Evolutionary conservation across 2,113 vertebrate genomes (phyloP).

Genomic region (Pelmatolapia mariae): DNA sequence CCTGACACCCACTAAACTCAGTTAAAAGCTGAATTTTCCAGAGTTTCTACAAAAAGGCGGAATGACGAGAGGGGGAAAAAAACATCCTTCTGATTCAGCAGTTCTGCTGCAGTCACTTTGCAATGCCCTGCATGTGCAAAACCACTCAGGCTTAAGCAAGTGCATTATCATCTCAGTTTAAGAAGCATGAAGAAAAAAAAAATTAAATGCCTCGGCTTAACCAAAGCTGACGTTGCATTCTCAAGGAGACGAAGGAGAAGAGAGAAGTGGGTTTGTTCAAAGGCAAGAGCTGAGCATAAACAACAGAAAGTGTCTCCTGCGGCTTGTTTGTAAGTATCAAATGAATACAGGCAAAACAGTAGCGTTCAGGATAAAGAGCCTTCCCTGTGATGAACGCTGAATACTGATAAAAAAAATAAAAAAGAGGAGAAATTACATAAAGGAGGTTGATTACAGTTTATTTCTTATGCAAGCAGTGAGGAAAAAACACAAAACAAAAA

Average conservation of each 20-base stretch:
- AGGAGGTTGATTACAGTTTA: neutral
- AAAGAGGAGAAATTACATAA: neutral
- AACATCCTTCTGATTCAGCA: neutral
- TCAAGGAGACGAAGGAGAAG: neutral
- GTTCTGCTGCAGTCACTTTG: neutral
- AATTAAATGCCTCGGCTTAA: neutral
- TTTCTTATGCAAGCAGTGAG: neutral
- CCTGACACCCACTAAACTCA: neutral
- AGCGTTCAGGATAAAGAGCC: neutral
- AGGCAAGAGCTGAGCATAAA: neutral
- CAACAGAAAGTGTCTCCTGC: neutral
- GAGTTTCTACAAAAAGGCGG: neutral
- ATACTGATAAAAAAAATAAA: neutral
- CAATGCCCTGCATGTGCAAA: neutral
- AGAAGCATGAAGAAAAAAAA: neutral
- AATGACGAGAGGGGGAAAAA: neutral
- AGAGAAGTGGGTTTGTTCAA: neutral
- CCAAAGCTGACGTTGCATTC: neutral
- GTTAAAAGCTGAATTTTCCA: neutral
- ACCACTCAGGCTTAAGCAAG: neutral
- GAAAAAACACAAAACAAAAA: neutral
- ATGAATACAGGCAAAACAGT: neutral
- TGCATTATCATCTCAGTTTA: conserved; percentile 4
- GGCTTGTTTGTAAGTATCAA: neutral
- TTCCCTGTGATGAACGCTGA: neutral